These are phyloP conservation scores for Mus spretus DNA, from an alignment of 2,797 vertebrate genomes.

Conservation along the genomic window DNA sequence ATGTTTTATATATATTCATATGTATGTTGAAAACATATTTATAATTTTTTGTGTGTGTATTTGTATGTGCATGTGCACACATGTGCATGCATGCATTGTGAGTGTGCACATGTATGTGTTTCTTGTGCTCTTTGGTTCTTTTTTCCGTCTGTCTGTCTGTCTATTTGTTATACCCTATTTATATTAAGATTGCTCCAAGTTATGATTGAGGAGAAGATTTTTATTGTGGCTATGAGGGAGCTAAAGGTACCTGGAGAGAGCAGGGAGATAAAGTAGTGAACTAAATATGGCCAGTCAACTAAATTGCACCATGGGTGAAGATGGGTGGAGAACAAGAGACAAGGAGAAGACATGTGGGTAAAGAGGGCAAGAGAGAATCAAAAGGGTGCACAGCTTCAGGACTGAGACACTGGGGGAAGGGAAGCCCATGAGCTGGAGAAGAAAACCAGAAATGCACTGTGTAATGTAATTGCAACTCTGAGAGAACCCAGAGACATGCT, in stretches of 20 bases:
- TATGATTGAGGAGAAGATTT: neutral
- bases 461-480: too few species aligned
- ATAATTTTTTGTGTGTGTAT: neutral
- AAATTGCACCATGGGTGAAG: neutral
- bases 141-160: neutral
- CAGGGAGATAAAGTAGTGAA: neutral
- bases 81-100: neutral
- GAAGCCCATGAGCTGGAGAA: neutral
- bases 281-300: neutral
- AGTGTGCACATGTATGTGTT: neutral
- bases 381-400: neutral
- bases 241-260: neutral
- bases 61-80: neutral
- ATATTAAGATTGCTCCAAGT: too few species aligned
- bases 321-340: neutral
- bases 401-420: neutral
- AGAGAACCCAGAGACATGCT: neutral
- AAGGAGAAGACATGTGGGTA: neutral
- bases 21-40: neutral
- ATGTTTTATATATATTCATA: neutral
- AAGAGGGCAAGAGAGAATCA: neutral
- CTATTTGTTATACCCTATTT: neutral
- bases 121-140: neutral
- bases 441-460: neutral
- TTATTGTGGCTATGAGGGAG: neutral